Evolutionary conservation across 2,888 invertebrate species (phyloP), one percentile per base, ranked within the genome.

Genomic region (Lissonota sp.): DNA sequence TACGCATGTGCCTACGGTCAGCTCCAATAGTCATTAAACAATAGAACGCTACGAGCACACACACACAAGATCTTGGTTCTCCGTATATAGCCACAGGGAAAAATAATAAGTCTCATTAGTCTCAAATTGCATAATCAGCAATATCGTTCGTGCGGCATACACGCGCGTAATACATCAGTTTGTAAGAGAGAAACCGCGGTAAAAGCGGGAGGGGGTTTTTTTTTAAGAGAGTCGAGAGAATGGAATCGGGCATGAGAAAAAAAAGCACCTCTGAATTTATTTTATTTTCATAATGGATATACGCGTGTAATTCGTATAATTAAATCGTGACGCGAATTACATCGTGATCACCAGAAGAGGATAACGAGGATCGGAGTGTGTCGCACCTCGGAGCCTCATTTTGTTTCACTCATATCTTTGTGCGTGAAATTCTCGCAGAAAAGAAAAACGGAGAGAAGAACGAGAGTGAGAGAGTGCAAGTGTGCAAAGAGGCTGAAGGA

Each of bases 91-190:
- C 74, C 71, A 57, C 66, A 62, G 67, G 74, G 71, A 74, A 58
- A 51, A 75, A 74, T 78, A 82, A 78, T 78, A 71, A 78, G 81
- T 78, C 81, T 82, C 81, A 78, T 82, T 82, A 78, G 81, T 82
- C 74, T 74, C 81, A 82, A 82, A 82, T 82, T 71, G 78, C 74
- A 78, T 82, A 82, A 82, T 82, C 78, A 82, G 81, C 81, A 75
- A 82, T 82, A 75, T 71, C 46, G 46, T 3, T 26, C 26, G 26
- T 26, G 26, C 26, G 26, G 26, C 26, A 26, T 16, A 53, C 6
- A 53, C 14, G 53, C 49, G 44, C 53, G 62, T 69, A 44, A 72
- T 46, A n/a, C 40, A 58, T n/a, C 26, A 12, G 4, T 5, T n/a
- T 16, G 53, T 42, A 42, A 55, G 63, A 46, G 8, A n/a, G 51